phyloP scores from a whole-genome alignment of 2,113 vertebrate genomes.

The Lasiurus cinereus region DNA sequence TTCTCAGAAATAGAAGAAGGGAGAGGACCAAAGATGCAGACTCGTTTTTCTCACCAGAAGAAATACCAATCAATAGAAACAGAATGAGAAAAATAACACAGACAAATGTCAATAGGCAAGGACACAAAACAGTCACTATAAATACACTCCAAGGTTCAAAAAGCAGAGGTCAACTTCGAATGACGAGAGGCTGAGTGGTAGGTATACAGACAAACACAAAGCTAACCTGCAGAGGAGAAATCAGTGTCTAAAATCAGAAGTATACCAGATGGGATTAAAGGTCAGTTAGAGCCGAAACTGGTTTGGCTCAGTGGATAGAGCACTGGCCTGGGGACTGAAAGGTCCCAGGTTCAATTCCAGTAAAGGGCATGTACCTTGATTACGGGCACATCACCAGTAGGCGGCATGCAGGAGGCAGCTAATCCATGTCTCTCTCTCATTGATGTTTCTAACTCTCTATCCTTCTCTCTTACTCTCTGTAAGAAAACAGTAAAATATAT shows the following conservation, averaged over 20 bases:
- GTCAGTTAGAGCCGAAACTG: not conserved
- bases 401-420: no score
- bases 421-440: no score
- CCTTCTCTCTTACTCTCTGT: no score
- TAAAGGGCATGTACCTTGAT: no score
- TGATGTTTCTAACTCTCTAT: no score
- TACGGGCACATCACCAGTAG: no score
- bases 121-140: not conserved
- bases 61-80: not conserved
- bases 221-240: not conserved
- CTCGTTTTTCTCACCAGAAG: not conserved
- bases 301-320: no score
- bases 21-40: not conserved
- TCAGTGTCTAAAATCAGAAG: not conserved
- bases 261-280: not conserved
- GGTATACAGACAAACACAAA: not conserved
- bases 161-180: not conserved
- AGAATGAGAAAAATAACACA: not conserved
- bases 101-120: not conserved
- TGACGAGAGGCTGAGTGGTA: fast-evolving
- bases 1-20: conserved; percentile 34
- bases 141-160: not conserved
- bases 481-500: no score
- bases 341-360: no score
- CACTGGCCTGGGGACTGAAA: no score